Conservation (phyloP, 2,113 vertebrate species). For the Isurus oxyrinchus region DNA sequence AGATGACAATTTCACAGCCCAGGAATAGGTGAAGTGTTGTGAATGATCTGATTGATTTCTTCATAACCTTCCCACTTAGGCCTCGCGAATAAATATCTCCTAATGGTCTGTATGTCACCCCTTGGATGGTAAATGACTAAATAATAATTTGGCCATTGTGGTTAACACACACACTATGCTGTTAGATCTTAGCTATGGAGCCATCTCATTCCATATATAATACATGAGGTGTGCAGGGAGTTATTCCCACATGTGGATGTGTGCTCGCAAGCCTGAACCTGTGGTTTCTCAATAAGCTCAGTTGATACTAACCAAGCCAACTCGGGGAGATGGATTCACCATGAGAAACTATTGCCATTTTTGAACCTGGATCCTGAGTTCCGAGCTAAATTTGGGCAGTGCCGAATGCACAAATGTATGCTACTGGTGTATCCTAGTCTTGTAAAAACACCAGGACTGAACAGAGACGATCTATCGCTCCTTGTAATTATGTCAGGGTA, state of each 20-base stretch:
- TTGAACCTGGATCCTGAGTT: no score
- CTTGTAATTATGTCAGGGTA: no score
- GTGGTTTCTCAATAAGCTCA: no score
- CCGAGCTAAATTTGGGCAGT: no score
- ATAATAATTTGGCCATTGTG: not conserved
- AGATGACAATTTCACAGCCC: not conserved
- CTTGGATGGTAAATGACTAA: not conserved
- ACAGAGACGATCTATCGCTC: not conserved
- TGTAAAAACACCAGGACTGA: not conserved
- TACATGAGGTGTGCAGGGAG: not conserved
- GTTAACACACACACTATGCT: not conserved
- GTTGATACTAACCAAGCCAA: no score
- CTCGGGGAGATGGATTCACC: no score
- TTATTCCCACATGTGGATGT: not conserved
- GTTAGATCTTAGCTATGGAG: not conserved
- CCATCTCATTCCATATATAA: not conserved
- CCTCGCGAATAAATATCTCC: not conserved
- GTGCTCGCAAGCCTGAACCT: not conserved
- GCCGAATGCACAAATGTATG: no score
- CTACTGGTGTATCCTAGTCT: no score
- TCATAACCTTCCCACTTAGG: not conserved
- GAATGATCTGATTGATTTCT: not conserved
- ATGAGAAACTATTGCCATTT: no score
- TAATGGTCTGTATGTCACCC: not conserved
- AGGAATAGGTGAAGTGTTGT: not conserved